A percentile compares a stretch with the other conserved stretches of the same genome.
Conservation (phyloP, 2,888 invertebrate species). For the Pelosia muscerda region DNA sequence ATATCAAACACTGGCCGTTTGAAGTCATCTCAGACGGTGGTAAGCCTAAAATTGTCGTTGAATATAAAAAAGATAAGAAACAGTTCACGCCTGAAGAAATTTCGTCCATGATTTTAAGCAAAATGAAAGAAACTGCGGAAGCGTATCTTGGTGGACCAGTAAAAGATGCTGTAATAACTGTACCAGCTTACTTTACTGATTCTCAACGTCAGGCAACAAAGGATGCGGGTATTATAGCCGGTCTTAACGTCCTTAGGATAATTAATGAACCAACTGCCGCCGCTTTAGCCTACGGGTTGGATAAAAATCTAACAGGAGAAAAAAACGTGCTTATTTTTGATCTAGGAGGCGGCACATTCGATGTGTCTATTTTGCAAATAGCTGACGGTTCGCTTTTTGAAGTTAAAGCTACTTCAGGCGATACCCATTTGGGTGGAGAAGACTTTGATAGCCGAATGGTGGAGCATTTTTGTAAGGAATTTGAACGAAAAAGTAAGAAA, state of each 20-base stretch:
- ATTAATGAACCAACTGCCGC: slow-evolving; percentile 97
- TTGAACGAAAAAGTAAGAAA: slow-evolving; percentile 91
- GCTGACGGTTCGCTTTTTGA: slow-evolving; percentile 94
- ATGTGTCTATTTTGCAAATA: slow-evolving; percentile 96
- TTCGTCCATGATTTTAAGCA: slow-evolving; percentile 93
- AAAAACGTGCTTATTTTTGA: slow-evolving; percentile 92
- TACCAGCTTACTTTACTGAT: slow-evolving; percentile 94
- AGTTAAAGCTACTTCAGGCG: slow-evolving; percentile 93
- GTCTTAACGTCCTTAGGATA: slow-evolving; percentile 94
- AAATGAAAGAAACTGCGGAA: slow-evolving; percentile 94
- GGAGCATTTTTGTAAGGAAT: slow-evolving; percentile 92
- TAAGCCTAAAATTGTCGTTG: slow-evolving; percentile 91
- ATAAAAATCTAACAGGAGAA: slow-evolving; percentile 91
- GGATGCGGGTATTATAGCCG: slow-evolving; percentile 95
- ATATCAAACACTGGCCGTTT: slow-evolving; percentile 96
- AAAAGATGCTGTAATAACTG: slow-evolving; percentile 93
- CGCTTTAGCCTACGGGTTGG: slow-evolving; percentile 94
- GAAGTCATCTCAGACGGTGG: slow-evolving; percentile 89
- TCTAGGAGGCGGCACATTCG: slow-evolving; percentile 96
- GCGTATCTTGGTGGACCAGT: slow-evolving; percentile 91
- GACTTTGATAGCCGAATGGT: slow-evolving; percentile 94
- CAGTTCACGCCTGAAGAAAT: slow-evolving; percentile 94
- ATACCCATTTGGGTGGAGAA: slow-evolving; percentile 93
- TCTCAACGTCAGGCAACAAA: slow-evolving; percentile 95
- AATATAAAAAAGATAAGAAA: slow-evolving; percentile 91